Base-by-base conservation (phyloP, 92 coral and sea anemone species). In the Parazoanthus atlanticus region DNA sequence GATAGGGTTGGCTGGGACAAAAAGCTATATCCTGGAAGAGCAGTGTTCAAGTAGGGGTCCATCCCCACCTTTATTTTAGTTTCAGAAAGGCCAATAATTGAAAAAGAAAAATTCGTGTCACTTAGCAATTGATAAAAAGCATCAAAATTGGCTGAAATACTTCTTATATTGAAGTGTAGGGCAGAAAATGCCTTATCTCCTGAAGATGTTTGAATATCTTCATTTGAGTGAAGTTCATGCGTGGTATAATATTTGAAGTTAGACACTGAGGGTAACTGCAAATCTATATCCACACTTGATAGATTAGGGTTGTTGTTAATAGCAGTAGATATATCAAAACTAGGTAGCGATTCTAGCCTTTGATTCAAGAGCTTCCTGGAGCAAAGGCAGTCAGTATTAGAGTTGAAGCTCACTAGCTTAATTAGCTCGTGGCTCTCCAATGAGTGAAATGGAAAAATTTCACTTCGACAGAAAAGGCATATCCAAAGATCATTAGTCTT, bases 341-440 rank as follows among this genome's bases (percentile, higher is more conserved):
- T 40, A 64, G 28, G 70, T 15, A 64, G 12, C 6, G 70, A 64
- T 4, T 19, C 70, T 64, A 64, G 70, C 12, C 70, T 64, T 64
- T 6, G 12, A 11, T 16, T 11, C 70, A n/a, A 19, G 12, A 64
- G 5, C 0, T 64, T 64, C 23, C 5, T 15, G 52, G 88, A 84
- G 77, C 91, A 89, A 19, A 89, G 89, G 38, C 92, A 77, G 5
- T 76, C 92, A 54, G 88, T 76, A 38, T 89, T 89, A 26, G 92
- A 89, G 58, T 89, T 89, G 29, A 56, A 89, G 71, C 66, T 71
- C 90, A 49, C 2, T 49, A 74, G 31, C 77, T 82, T 82, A 25
- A n/a, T 32, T 38, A 88, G 72, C 28, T 88, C 81, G 70, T 88
- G 80, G 29, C 71, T 36, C n/a, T 81, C 91, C 25, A 88, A 28